Evolutionary conservation across 2,888 invertebrate species (phyloP), one percentile per base, ranked within the genome.

Genomic region (Metallyticus violacea): DNA sequence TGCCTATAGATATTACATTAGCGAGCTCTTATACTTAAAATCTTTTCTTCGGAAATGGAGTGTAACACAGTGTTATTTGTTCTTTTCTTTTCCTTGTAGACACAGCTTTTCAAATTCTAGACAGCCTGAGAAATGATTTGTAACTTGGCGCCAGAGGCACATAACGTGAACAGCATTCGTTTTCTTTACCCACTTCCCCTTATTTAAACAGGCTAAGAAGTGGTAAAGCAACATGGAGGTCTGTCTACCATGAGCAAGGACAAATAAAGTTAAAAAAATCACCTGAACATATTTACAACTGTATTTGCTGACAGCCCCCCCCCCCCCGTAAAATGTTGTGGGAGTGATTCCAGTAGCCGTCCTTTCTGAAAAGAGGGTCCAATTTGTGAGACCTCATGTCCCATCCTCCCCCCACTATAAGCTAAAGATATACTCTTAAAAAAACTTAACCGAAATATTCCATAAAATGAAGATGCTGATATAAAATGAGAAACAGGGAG

Each of bases 131-230:
- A 77, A 83, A 28, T 83, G 77, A 83, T 83, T 83, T 83, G 83
- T 83, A 83, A 83, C 77, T 83, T 83, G 83, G 83, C 83, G 77
- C 83, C 83, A 77, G 81, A 81, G 40, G 81, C 76, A n/a, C 25
- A 83, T 83, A n/a, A 62, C 40, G 40, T 62, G 40, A 62, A 62
- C 40, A 62, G 40, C 40, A 62, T 62, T 62, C 40, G 40, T 62
- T 62, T 62, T 62, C 40, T 62, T 62, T 62, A 22, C 40, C 40
- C 40, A 62, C 40, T 62, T 62, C 40, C 40, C 40, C 40, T 62
- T 62, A 62, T 62, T 62, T 62, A 62, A 62, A 62, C 40, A 62
- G 22, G 40, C 40, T 62, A 15, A 62, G 40, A n/a, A 62, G 40
- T 62, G 40, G 40, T 62, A 62, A 62, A 62, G 40, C 40, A 62